phyloP scores from a whole-genome alignment of 2,797 vertebrate genomes.

The Rhinatrema bivittatum region DNA sequence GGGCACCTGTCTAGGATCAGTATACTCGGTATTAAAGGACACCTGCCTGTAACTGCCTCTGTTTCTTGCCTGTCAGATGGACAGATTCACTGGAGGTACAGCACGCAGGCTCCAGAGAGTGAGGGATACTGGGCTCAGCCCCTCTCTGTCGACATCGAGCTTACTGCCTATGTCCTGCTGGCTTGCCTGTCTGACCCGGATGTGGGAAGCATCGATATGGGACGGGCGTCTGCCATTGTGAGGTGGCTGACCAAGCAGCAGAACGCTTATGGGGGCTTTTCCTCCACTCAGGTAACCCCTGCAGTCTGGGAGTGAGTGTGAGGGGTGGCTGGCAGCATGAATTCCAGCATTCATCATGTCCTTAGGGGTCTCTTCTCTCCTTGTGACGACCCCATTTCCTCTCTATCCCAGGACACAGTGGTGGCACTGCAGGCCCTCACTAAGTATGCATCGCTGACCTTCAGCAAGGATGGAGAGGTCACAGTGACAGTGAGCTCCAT shows the following conservation, averaged over 20 bases:
- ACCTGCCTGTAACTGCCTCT: too few relatives aligned
- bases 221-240: conserved; percentile 28
- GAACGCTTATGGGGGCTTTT: conserved; percentile 61
- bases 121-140: too few relatives aligned
- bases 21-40: too few relatives aligned
- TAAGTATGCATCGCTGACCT: conserved; percentile 61
- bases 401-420: conserved; percentile 66
- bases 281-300: conserved; percentile 67
- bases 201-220: conserved; percentile 26
- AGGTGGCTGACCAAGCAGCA: conserved; percentile 52
- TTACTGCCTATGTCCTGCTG: conserved; percentile 68
- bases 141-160: conserved; percentile 70
- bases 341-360: too few relatives aligned
- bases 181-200: conserved; percentile 29
- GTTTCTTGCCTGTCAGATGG: too few relatives aligned
- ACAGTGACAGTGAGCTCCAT: conserved; percentile 50
- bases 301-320: neutral
- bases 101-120: too few relatives aligned
- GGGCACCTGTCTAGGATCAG: too few relatives aligned
- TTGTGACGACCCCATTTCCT: neutral
- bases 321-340: neutral
- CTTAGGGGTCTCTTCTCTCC: too few relatives aligned
- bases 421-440: conserved; percentile 79
- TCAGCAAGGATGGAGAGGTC: conserved; percentile 44
- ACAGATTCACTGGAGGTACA: too few relatives aligned